Evolutionary conservation across 2,888 invertebrate genomes (phyloP), one percentile per base, ranked within the genome.

Genomic region (Ormyrus nitidulus): DNA sequence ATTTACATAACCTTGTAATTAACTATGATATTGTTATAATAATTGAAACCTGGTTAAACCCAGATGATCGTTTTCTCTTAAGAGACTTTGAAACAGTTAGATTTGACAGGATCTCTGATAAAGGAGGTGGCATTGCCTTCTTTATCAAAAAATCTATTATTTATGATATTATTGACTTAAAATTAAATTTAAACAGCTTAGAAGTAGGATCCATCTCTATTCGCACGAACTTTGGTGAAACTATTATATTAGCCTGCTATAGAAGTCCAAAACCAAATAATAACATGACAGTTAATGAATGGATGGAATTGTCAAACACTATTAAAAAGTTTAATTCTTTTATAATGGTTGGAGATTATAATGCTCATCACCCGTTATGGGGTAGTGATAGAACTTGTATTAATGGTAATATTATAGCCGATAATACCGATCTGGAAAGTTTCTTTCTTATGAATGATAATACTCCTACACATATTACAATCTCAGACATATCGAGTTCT

Each of bases 321-420:
- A 44, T 68, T 48, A 48, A 10, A 6, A 58, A 59, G 10, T 4
- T 49, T 9, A 7, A 58, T 1, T 9, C 19, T 6, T 73, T 65
- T 65, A 46, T 66, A 6, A 8, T 66, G 9, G 6, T n/a, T 3
- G 77, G 59, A 2, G 78, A 78, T 51, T 78, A 68, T 46, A 66
- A 78, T n/a, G 46, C 68, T 3, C 79, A 74, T 59, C 68, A 62
- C 44, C 13, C 8, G 7, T n/a, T 72, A 4, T 78, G 73, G 66
- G 78, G 78, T 9, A 65, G 65, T 51, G n/a, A 59, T 10, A 68
- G 51, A n/a, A 46, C 6, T 44, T 78, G 78, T 19, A 3, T 10
- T 3, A 72, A 78, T 54, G 78, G 72, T 5, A 46, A 10, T 4
- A 46, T 34, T 10, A 48, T 73, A 10, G 58, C 10, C 5, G 59